A percentile compares a stretch with the other conserved stretches of the same genome.
Evolutionary conservation across 2,113 vertebrate species (phyloP).

Genomic region (Ictidomys tridecemlineatus): DNA sequence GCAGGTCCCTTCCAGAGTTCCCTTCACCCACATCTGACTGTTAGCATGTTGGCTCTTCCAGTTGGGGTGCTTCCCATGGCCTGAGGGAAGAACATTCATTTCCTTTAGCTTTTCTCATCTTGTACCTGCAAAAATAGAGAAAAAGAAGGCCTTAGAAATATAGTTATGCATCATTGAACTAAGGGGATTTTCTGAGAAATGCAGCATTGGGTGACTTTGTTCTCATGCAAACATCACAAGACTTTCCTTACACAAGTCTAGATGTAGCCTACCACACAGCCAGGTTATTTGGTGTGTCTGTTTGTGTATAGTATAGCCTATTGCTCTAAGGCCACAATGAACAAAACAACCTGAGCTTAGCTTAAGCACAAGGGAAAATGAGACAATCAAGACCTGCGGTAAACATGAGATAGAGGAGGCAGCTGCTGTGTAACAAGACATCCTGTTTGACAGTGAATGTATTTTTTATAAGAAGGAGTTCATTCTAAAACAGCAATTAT

Average conservation of each 20-base stretch:
- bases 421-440: neutral
- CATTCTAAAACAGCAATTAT: neutral
- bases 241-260: neutral
- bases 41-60: neutral
- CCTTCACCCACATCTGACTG: neutral
- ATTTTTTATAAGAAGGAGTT: neutral
- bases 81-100: neutral
- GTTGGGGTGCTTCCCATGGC: neutral
- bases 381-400: neutral
- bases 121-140: neutral
- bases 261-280: neutral
- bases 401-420: neutral
- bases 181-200: no score
- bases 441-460: neutral
- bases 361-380: neutral
- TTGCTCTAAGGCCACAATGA: neutral
- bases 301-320: neutral
- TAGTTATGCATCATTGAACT: neutral
- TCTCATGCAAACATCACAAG: neutral
- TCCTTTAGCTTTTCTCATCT: constrained; percentile 15
- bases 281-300: neutral
- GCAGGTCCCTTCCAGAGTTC: neutral
- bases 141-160: neutral
- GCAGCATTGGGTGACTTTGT: neutral
- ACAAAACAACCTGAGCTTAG: neutral